These are phyloP conservation scores for Cacoxenus indagator DNA, from an alignment of 2,888 invertebrate species.

Conservation along the genomic window DNA sequence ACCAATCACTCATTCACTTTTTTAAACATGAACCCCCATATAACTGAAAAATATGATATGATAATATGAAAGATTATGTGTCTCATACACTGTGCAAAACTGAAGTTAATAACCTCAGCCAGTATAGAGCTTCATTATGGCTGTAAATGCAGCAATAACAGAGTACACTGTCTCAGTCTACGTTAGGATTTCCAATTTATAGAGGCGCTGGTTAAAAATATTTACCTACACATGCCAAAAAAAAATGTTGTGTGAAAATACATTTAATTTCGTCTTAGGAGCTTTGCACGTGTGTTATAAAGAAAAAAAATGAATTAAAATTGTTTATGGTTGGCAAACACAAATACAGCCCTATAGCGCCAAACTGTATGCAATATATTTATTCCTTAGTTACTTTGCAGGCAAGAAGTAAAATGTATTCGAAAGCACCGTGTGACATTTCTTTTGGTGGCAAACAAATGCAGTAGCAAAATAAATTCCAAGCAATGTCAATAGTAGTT, in stretches of 20 bases:
- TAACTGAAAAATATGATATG: too few relatives aligned
- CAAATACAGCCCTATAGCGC: background rate
- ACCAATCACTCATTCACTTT: too few relatives aligned
- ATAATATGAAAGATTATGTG: too few relatives aligned
- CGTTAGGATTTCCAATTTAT: too few relatives aligned
- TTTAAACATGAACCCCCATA: too few relatives aligned
- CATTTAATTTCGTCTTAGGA: too few relatives aligned
- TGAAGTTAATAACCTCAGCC: background rate
- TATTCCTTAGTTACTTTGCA: background rate
- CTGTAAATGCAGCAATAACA: too few relatives aligned
- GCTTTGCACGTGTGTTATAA: background rate
- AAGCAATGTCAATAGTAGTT: background rate
- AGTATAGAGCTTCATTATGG: background rate
- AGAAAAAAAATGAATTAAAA: background rate
- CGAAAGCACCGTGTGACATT: background rate
- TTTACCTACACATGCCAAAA: too few relatives aligned
- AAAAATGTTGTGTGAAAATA: background rate
- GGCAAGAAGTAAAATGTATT: background rate
- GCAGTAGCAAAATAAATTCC: background rate
- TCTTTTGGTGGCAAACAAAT: background rate
- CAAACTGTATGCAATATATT: constrained; percentile 1
- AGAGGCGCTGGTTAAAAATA: too few relatives aligned
- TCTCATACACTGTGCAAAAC: too few relatives aligned
- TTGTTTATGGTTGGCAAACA: constrained; percentile 4
- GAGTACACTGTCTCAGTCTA: too few relatives aligned